Evolutionary conservation across 1,140 invertebrate genomes (phyloP), one percentile per base, ranked within the genome.

Genomic region (Mesaphorura yosii): DNA sequence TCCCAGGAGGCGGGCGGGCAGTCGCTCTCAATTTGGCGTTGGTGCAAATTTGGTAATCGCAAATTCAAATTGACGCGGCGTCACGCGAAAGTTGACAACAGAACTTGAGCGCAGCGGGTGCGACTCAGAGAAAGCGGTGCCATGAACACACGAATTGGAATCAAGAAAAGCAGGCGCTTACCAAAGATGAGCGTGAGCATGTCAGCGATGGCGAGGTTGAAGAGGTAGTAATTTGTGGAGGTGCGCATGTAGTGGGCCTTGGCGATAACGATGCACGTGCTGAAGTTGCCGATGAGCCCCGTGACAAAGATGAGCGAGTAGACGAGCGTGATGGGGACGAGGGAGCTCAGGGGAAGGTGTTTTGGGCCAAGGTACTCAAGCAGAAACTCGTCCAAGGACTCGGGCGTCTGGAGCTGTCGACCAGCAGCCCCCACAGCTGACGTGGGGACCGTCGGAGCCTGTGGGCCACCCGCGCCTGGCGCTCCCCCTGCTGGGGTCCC

Each of bases 201-300:
- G 48, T 69, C 68, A 7, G 68, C 63, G n/a, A 75, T 64, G 10
- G 60, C 60, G 57, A 80, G 64, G 60, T 71, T 92, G 70, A 95
- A 91, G 57, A 96, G 75, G 68, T 96, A 96, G 65, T 89, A 75
- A 63, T 79, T 78, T 10, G 76, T 78, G 2, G 69, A 68, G 2
- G 72, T 75, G 53, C 73, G 69, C 73, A 75, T 75, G 51, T 68
- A 70, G 29, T 68, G 68, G 14, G 62, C 53, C 41, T 59, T 64
- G 34, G 41, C 46, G 53, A 78, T 78, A 17, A 79, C 77, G 27
- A 77, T 57, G 58, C 76, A 78, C 4, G 76, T 77, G 51, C 68
- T 71, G 10, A 75, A 50, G 55, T 80, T 80, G 22, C 78, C 78
- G 12, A 78, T 57, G 0, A 77, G 57, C 3, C 78, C 78, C 1